phyloP scores from a whole-genome alignment of 1,140 invertebrate species.

The Aphidius ervi region DNA sequence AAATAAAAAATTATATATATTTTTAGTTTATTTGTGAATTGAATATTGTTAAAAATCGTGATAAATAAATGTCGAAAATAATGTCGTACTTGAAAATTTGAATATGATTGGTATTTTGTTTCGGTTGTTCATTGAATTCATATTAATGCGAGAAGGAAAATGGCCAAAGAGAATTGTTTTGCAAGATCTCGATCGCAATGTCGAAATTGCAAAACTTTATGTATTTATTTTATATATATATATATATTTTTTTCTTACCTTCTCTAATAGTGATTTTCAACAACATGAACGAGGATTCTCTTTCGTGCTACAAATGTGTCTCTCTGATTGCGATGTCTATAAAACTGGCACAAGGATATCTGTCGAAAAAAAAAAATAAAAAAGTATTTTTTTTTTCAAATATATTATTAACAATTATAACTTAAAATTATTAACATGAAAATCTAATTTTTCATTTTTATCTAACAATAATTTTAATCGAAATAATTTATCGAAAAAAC shows the following conservation, averaged over 20 bases:
- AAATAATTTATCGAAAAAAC: background rate
- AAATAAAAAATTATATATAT: too few species aligned
- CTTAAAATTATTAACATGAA: too few species aligned
- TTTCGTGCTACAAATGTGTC: slow-evolving; percentile 1
- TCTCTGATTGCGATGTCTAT: background rate
- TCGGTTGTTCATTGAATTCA: background rate
- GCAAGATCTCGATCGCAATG: slow-evolving; percentile 1
- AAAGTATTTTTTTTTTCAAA: background rate
- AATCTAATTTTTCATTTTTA: too few species aligned
- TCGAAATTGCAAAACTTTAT: background rate
- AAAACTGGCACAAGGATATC: background rate
- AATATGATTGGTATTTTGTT: slow-evolving; percentile 4
- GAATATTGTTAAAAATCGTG: background rate
- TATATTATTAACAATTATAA: too few species aligned
- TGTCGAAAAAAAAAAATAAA: background rate
- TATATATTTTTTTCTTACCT: too few species aligned
- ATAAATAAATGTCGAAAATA: slow-evolving; percentile 1
- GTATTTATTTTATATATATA: background rate
- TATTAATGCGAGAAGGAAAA: background rate
- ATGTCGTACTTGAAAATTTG: slow-evolving; percentile 3
- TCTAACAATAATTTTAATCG: background rate
- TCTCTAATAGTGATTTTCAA: background rate
- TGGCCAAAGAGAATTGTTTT: background rate
- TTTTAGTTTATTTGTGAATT: too few species aligned
- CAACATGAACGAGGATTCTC: background rate